Evolutionary conservation across 2,888 invertebrate species (phyloP).

Genomic region (Dioctria linearis): DNA sequence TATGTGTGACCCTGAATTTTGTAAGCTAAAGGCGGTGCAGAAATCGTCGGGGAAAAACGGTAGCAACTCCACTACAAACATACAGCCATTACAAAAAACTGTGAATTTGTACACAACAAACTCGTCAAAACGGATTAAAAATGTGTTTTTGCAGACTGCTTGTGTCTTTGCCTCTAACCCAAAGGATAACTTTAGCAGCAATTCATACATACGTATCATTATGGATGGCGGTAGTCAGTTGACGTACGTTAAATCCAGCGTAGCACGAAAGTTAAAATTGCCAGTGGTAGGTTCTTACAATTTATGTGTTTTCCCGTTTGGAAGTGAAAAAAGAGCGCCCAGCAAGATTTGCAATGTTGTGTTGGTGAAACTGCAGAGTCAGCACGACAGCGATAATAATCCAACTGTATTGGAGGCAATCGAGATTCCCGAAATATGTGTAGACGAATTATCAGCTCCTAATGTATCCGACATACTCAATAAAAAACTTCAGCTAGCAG

Average conservation of each 20-base stretch:
- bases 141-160: neutral
- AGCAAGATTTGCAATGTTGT: neutral
- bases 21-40: neutral
- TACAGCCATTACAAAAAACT: neutral
- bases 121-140: neutral
- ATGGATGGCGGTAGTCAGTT: conserved; percentile 10
- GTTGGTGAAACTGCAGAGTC: neutral
- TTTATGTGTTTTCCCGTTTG: conserved; percentile 16
- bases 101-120: neutral
- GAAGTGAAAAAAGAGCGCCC: neutral
- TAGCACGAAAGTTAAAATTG: neutral
- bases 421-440: no score
- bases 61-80: neutral
- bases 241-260: neutral
- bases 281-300: neutral
- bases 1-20: neutral
- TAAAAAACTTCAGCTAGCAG: neutral
- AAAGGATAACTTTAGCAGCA: neutral
- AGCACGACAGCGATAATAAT: no score
- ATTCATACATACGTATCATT: neutral
- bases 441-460: no score
- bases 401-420: no score
- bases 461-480: neutral
- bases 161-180: neutral
- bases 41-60: neutral